These are phyloP conservation scores for Drosophila equinoxialis DNA, from an alignment of 1,140 invertebrate genomes.

Conservation along the genomic window DNA sequence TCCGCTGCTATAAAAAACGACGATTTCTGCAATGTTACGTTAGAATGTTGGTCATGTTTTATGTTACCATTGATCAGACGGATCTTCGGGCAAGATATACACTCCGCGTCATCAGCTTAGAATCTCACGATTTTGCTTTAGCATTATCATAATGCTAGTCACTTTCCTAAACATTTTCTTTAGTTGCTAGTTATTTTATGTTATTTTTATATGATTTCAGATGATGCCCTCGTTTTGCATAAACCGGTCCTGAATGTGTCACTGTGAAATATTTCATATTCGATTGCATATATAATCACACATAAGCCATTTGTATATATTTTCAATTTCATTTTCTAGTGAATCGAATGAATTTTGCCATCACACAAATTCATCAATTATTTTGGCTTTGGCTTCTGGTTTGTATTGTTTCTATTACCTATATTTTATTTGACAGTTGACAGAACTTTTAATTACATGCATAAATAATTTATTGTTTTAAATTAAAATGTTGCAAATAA, in stretches of 20 bases:
- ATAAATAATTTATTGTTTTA: not conserved
- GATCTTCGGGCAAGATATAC: no score
- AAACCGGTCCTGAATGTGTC: not conserved
- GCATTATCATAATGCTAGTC: no score
- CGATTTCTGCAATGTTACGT: no score
- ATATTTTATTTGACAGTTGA: slow-evolving; percentile 7
- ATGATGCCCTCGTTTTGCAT: not conserved
- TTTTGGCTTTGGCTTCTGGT: not conserved
- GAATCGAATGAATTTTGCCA: slow-evolving; percentile 6
- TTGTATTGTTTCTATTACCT: not conserved
- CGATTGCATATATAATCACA: slow-evolving; percentile 3
- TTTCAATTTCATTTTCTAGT: slow-evolving; percentile 10
- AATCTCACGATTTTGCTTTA: no score
- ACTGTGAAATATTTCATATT: not conserved
- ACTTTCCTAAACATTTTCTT: no score
- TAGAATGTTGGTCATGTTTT: no score
- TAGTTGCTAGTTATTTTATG: no score
- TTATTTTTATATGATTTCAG: no score
- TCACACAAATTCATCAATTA: slow-evolving; percentile 9
- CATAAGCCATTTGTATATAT: not conserved
- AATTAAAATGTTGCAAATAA: not conserved
- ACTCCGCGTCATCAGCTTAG: no score
- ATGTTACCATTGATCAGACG: no score
- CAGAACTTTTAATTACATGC: slow-evolving; percentile 5
- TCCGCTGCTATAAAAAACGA: no score